Evolutionary conservation across 1,140 invertebrate species (phyloP).

Genomic region (Batillaria attramentaria): DNA sequence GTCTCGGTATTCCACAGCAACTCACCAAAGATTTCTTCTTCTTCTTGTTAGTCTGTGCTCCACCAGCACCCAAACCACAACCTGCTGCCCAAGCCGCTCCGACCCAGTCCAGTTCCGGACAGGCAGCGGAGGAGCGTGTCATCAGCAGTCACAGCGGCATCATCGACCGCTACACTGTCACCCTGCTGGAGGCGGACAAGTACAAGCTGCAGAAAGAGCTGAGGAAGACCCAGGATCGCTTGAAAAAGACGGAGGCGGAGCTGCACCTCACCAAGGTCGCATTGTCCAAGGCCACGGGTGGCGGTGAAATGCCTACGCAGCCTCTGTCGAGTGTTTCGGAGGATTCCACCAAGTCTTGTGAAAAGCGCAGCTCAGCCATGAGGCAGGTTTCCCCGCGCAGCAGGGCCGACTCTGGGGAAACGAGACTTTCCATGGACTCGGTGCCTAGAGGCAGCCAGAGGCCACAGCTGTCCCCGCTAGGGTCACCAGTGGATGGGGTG

Average conservation of each 20-base stretch:
- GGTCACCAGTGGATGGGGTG: background rate
- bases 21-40: background rate
- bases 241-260: slow-evolving; percentile 19
- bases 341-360: background rate
- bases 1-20: background rate
- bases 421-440: background rate
- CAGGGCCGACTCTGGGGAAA: background rate
- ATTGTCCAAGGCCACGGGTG: slow-evolving; percentile 7
- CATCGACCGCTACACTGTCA: slow-evolving; percentile 31
- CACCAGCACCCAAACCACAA: background rate
- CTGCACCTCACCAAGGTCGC: slow-evolving; percentile 28
- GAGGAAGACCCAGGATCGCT: slow-evolving; percentile 23
- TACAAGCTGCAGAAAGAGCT: slow-evolving; percentile 32
- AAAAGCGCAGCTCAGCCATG: background rate
- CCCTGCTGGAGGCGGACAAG: slow-evolving; percentile 31
- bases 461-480: background rate
- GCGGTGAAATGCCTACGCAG: background rate
- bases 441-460: background rate
- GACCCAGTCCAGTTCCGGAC: background rate
- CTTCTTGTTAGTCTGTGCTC: slow-evolving; percentile 14
- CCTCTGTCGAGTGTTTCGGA: background rate
- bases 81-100: background rate
- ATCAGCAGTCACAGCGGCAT: slow-evolving; percentile 34
- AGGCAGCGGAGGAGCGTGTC: slow-evolving; percentile 5
- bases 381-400: too few species aligned